Evolutionary conservation across 2,797 vertebrate species (phyloP), one percentile per base, ranked within the genome.

Genomic region (Takifugu rubripes): DNA sequence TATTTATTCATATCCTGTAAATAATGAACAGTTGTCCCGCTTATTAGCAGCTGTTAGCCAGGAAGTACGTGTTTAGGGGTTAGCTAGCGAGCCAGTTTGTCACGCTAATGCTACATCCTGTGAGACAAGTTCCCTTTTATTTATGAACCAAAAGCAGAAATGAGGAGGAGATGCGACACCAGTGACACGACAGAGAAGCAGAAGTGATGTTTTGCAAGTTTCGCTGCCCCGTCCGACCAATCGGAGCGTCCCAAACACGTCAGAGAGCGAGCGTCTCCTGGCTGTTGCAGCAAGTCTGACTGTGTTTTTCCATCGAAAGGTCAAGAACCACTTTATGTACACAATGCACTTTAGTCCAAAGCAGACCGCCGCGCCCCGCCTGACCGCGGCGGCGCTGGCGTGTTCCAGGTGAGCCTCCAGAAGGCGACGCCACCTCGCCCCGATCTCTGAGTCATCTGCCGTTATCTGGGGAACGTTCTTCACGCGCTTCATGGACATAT

Each of bases 401-500:
- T 51, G 68, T 56, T 42, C 29, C 67, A 80, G 79, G 79, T 83
- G 66, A 80, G 49, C 45, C 2, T 36, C 3, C 25, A 48, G 60
- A 65, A 59, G 69, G 59, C 56, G 57, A 67, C 58, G 49, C 79
- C 59, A 26, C 61, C 24, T 57, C 62, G 77, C 69, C 56, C 57
- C 58, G 74, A 85, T 89, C 85, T 74, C 60, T 3, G 10, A 84
- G 70, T 79, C 89, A 85, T 88, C 88, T 87, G 82, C 69, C 61
- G 61, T 82, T 79, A 90, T 90, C 85, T 82, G 70, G 64, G 79
- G 87, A 90, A 92, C 89, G 84, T 80, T 77, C 68, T 62, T 25
- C 31, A 14, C 77, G 82, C 83, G 74, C 82, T 87, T 82, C 74
- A 87, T 89, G 89, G 87, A 91, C 89, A 89, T 90, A 88, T 90